Base-by-base conservation (phyloP, 2,797 vertebrate species). In the Hoplostethus mediterraneus region DNA sequence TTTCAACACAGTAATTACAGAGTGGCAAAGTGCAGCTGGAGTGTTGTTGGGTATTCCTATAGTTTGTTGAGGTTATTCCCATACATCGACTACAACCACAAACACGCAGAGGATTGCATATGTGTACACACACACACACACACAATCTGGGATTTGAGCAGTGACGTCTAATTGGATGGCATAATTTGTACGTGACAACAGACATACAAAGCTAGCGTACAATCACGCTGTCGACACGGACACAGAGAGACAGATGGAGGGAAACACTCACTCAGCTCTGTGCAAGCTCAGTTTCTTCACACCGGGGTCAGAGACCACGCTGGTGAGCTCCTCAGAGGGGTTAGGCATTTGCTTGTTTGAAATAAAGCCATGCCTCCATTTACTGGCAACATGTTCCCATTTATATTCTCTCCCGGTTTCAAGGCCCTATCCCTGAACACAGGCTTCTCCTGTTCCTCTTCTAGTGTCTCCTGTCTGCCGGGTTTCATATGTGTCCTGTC, bases 161-260 rank as follows among this genome's bases (percentile, higher is more conserved):
- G 48, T 81, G 82, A 70, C 68, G 72, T 73, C 81, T 66, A 85
- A 83, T 86, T 81, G 73, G 56, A 71, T 36, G 66, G 12, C 45
- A 63, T 70, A 77, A 84, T 40, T 83, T 55, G 58, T 25, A 75
- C 73, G 73, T 80, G 84, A 81, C 79, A 88, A 82, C 67, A 89
- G 72, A 82, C 68, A 67, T 28, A 52, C 79, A 81, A 85, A 84
- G 82, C 48, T 77, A 87, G 82, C 60, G 61, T 80, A 70, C 63
- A 81, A 87, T 86, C 74, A 90, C 67, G 51, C 71, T 87, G 85
- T 90, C 89, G 85, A 67, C 71, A 67, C 57, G 61, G 65, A 72
- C 75, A 75, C 31, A 80, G 25, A 61, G 61, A 86, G 81, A 88
- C 16, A 2, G 47, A 87, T 80, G 54, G 54, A 73, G 59, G 74